Percentiles rank a stretch among this genome's conserved stretches.
These are phyloP conservation scores for Drosophila mojavensis DNA, from an alignment of 1,140 invertebrate species.

Conservation along the genomic window DNA sequence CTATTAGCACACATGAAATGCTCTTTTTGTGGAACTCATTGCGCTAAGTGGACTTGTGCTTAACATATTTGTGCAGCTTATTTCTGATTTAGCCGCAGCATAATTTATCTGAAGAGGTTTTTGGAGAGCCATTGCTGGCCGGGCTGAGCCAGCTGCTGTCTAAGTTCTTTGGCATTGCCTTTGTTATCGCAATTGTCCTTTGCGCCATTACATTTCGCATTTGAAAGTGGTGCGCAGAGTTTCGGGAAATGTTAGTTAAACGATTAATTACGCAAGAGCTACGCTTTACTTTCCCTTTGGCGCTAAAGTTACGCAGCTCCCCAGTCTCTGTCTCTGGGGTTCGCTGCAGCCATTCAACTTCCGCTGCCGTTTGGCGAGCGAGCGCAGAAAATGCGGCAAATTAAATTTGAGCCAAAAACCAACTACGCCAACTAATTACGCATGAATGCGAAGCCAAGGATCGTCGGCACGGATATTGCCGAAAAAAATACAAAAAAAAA, in stretches of 20 bases:
- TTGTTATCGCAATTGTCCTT: constrained; percentile 50
- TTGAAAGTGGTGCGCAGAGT: constrained; percentile 39
- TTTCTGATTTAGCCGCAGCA: constrained; percentile 1
- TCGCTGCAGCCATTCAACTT: constrained; percentile 36
- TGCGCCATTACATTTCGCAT: constrained; percentile 35
- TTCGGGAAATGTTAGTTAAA: constrained; percentile 68
- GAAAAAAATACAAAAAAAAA: constrained; percentile 42
- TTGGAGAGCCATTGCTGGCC: neutral
- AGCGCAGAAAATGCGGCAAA: constrained; percentile 58
- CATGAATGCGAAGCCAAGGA: constrained; percentile 76
- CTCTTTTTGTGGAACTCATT: neutral
- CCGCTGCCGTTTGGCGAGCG: constrained; percentile 30
- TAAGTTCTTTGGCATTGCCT: constrained; percentile 18
- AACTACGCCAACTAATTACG: constrained; percentile 79
- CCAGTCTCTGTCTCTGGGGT: neutral
- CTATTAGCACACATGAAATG: neutral
- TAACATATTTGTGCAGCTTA: constrained; percentile 15
- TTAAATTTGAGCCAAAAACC: constrained; percentile 68
- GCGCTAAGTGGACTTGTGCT: neutral
- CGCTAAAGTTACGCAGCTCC: neutral
- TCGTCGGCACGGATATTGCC: constrained; percentile 10
- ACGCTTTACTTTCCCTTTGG: constrained; percentile 50
- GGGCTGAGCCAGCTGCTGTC: neutral
- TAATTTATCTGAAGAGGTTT: constrained; percentile 28
- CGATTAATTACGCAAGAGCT: constrained; percentile 73